phyloP scores from a whole-genome alignment of 2,888 invertebrate genomes.

The Willowsia nigromaculata region DNA sequence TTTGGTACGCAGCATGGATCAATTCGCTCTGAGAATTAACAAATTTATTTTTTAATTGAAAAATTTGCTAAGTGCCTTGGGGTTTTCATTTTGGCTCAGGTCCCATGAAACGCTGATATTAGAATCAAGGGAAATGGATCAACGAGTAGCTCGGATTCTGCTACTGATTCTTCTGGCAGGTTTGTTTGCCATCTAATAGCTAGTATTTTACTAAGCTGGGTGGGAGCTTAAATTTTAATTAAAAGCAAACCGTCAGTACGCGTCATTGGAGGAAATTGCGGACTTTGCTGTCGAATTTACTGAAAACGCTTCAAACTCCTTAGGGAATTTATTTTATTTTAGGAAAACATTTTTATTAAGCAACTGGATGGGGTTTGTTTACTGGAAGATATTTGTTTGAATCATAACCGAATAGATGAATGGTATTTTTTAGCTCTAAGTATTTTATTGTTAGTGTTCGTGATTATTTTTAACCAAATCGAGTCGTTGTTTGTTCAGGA shows the following conservation, averaged over 20 bases:
- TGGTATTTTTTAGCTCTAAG: too few relatives aligned
- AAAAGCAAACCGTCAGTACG: conserved; percentile 81
- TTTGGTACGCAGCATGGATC: too few relatives aligned
- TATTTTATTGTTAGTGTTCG: too few relatives aligned
- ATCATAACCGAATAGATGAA: too few relatives aligned
- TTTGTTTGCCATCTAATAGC: not conserved
- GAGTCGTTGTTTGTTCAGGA: too few relatives aligned
- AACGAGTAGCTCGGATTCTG: conserved; percentile 62
- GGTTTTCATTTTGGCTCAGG: conserved; percentile 78
- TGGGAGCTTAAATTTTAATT: not conserved
- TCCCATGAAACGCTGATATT: conserved; percentile 74
- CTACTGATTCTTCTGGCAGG: conserved; percentile 1
- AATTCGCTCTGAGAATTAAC: too few relatives aligned
- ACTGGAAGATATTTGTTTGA: conserved; percentile 75
- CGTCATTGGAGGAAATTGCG: conserved; percentile 80
- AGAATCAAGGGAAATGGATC: conserved; percentile 61
- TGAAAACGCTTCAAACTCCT: conserved; percentile 75
- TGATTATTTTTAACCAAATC: too few relatives aligned
- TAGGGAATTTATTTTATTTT: conserved; percentile 76
- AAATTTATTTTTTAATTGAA: too few relatives aligned
- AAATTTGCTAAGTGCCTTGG: conserved; percentile 78
- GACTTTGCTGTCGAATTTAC: conserved; percentile 80
- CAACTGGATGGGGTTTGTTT: conserved; percentile 76
- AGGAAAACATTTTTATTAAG: conserved; percentile 74
- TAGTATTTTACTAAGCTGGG: not conserved